These are phyloP conservation scores for Antrozous pallidus DNA, from an alignment of 2,797 vertebrate species.

Conservation along the genomic window DNA sequence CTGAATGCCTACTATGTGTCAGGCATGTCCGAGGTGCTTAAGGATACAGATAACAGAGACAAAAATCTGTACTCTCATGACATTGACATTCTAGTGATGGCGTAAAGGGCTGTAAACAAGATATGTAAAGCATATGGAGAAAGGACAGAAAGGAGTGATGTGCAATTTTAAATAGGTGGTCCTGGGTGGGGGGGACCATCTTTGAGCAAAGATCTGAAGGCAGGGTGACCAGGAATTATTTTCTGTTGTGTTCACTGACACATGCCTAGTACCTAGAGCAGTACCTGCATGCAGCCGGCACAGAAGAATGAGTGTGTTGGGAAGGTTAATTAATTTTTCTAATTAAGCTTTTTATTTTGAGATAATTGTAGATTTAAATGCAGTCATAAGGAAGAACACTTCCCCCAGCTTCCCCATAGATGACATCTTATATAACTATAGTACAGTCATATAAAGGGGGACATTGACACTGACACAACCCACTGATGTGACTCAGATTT, in stretches of 20 bases:
- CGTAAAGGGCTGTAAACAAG: not conserved
- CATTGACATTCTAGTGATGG: not conserved
- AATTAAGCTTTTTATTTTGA: conserved; percentile 16
- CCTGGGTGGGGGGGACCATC: not conserved
- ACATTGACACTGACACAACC: not conserved
- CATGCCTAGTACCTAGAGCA: not conserved
- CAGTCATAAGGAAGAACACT: not conserved
- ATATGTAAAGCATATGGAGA: not conserved
- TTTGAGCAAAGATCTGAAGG: not conserved
- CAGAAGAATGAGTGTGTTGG: not conserved
- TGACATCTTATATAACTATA: not conserved
- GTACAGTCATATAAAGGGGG: not conserved
- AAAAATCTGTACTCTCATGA: not conserved
- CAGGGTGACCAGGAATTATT: not conserved
- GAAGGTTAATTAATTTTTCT: not conserved
- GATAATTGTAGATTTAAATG: not conserved
- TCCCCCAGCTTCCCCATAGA: not conserved
- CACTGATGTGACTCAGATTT: not conserved
- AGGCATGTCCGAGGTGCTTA: not conserved
- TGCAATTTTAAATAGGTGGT: not conserved
- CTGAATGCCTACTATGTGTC: not conserved
- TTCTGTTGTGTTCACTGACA: not conserved
- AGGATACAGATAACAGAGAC: not conserved
- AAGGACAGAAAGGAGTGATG: not conserved
- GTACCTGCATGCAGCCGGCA: not conserved